These are phyloP conservation scores for Andrena chrysosceles DNA, from an alignment of 2,888 invertebrate species.

Conservation along the genomic window DNA sequence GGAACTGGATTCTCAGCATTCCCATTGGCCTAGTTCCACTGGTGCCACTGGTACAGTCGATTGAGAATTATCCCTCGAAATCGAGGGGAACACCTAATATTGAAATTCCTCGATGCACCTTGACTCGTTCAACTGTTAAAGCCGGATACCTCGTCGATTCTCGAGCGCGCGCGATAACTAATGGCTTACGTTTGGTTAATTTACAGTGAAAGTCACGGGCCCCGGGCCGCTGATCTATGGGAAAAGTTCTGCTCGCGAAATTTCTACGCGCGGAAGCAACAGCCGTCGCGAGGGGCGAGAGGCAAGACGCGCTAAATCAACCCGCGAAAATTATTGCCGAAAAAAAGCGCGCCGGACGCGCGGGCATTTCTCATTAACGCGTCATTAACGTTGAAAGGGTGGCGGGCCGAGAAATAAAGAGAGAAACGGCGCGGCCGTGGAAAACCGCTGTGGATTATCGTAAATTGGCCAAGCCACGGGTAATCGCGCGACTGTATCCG, in stretches of 20 bases:
- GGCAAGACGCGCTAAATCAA: conserved; percentile 48
- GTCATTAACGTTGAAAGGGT: conserved; percentile 65
- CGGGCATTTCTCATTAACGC: conserved; percentile 68
- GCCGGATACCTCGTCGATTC: background rate
- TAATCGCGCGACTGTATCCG: conserved; percentile 11
- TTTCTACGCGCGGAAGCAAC: conserved; percentile 38
- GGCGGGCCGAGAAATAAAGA: conserved; percentile 1
- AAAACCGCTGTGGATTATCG: conserved; percentile 10
- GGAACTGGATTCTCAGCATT: background rate
- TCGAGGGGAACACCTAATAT: background rate
- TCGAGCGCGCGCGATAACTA: conserved; percentile 25
- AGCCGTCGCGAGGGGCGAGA: conserved; percentile 5
- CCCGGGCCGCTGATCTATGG: conserved; percentile 24
- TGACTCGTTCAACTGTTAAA: background rate
- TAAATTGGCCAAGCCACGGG: conserved; percentile 12
- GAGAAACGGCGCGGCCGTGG: background rate
- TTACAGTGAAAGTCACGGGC: conserved; percentile 50
- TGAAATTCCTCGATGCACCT: background rate
- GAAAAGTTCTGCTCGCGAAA: conserved; percentile 39
- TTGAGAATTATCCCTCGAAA: background rate
- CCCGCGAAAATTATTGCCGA: conserved; percentile 47
- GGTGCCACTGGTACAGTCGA: background rate
- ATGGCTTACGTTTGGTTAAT: conserved; percentile 53
- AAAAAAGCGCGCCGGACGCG: conserved; percentile 42
- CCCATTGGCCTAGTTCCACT: background rate